Evolutionary conservation across 2,113 vertebrate species (phyloP), one percentile per base, ranked within the genome.

Genomic region (Saguinus imperator): DNA sequence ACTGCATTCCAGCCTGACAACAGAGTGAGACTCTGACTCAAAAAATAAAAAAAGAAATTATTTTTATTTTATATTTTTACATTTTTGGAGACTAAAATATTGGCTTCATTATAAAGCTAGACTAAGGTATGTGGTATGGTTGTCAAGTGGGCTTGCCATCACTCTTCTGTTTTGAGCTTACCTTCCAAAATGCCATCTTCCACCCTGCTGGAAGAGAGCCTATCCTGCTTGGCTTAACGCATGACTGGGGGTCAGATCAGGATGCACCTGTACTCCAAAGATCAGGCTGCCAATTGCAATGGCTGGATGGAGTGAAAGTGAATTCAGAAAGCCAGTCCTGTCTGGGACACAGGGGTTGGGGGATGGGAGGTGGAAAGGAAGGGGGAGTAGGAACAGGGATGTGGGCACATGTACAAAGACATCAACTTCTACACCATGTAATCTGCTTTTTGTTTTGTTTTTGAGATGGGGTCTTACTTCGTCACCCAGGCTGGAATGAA

Each of bases 41-140:
- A 52, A 52, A 16, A 52, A 52, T 17, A 50, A 52, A 52, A 52
- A 52, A 50, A 87, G 61, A 27, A 64, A 58, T 57, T 58, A 52
- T 55, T 70, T 57, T 45, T 25, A 64, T 64, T 83, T 89, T 83
- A 12, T 40, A 79, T 45, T 45, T 61, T 32, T 11, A 48, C 58
- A 82, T 85, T 76, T 93, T 87, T 87, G n/a, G 48, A 94, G 70
- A 76, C 52, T 43, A 79, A 94, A 66, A 77, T 88, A 37, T 86
- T 64, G 29, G 3, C 61, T 85, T 76, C 13, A 43, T 80, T 52
- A 73, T 58, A 58, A 89, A 91, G 75, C 14, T 75, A 70, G 76
- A 18, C 18, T 48, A 45, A 58, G 68, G 35, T 5, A 9, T 6
- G 35, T 88, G 72, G 6, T 27, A 35, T 40, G 13, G 73, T 23